Evolutionary conservation across 1,140 invertebrate species (phyloP), one percentile per base, ranked within the genome.

Genomic region (Frieseomelitta varia): DNA sequence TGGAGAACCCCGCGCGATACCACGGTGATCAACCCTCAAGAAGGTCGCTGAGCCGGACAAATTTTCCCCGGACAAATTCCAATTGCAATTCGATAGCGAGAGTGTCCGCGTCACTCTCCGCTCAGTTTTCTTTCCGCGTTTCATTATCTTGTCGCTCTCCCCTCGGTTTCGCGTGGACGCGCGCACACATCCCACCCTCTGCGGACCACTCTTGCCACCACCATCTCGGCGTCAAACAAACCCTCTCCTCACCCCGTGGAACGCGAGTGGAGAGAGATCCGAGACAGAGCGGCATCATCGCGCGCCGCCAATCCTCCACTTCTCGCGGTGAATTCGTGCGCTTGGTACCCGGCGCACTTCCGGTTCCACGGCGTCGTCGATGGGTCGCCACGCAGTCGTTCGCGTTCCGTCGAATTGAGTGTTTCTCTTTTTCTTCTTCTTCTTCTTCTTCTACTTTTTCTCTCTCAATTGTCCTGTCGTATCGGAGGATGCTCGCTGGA

Each of bases 1-100:
- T 85, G 87, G 79, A 88, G 87, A 88, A 88, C 78, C 79, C 85
- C 55, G 55, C 58, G 82, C 86, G 74, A 74, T 88, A 72, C 75
- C 56, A 79, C 75, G 39, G 79, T 79, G 77, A 84, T 80, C 79
- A 76, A 63, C 80, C 81, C 82, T 79, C 73, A 58, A 55, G 47
- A 47, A 75, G 47, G 19, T 14, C 55, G 73, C 10, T 21, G 30
- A 24, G 21, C 39, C 39, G 39, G 39, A 47, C 39, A 47, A 47
- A 47, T 47, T 47, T 47, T 47, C 8, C 39, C 39, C 8, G 39
- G 39, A 47, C 6, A 47, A 47, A 47, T 47, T 47, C 39, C 39
- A 47, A 47, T 47, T 47, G 39, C 39, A 47, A 47, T 47, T 47
- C 39, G 39, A 47, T 0, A 10, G 39, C 30, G 30, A 30, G 30